Evolutionary conservation across 2,797 vertebrate species (phyloP).

Genomic region (Numenius phaeopus): DNA sequence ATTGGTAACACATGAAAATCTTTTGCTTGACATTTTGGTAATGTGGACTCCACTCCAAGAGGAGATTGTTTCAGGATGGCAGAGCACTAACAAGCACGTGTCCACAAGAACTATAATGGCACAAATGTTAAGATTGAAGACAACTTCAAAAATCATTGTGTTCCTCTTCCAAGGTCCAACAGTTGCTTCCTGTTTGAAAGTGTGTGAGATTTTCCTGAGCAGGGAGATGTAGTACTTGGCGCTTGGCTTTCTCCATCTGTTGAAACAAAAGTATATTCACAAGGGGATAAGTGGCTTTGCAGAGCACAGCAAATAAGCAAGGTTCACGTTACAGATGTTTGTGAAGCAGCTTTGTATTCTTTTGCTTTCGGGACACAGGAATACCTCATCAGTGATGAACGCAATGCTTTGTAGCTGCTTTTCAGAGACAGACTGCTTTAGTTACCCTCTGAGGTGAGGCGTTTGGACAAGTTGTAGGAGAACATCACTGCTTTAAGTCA

Average conservation of each 20-base stretch:
- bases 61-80: constrained; percentile 10
- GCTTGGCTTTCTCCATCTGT: constrained; percentile 7
- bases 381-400: not conserved
- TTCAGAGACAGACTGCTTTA: not conserved
- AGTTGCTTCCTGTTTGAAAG: not conserved
- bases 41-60: not conserved
- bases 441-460: not conserved
- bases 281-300: not conserved
- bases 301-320: not conserved
- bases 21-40: not conserved
- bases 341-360: not conserved
- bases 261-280: not conserved
- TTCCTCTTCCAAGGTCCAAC: not conserved
- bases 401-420: not conserved
- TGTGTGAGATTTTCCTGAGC: not conserved
- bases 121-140: not conserved
- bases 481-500: not conserved
- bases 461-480: not conserved
- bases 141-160: not conserved
- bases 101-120: not conserved
- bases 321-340: not conserved
- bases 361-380: not conserved
- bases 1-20: constrained; percentile 39
- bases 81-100: not conserved
- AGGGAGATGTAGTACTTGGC: not conserved